A percentile compares a stretch with the other conserved stretches of the same genome.
Conservation (phyloP, 1,140 invertebrate genomes). For the Triops longicaudatus region DNA sequence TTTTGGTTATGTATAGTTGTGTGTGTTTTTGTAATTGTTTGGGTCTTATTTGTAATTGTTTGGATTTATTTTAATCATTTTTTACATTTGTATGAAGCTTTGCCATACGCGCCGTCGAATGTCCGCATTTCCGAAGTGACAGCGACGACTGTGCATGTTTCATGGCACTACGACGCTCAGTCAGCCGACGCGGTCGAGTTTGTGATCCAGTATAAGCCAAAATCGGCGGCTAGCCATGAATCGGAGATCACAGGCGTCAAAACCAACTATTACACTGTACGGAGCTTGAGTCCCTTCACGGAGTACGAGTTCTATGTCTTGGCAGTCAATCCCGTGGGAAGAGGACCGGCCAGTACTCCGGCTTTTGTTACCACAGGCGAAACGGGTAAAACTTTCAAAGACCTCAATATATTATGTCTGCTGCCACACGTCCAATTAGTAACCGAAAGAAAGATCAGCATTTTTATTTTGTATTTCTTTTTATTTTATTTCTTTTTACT, state of each 20-base stretch:
- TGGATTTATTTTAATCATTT: no score
- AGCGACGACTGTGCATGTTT: constrained; percentile 77
- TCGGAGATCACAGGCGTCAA: constrained; percentile 86
- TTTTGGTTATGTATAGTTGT: no score
- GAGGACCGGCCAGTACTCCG: constrained; percentile 73
- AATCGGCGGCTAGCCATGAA: constrained; percentile 56
- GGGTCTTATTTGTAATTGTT: no score
- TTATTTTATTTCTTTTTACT: not conserved
- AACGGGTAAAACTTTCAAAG: constrained; percentile 64
- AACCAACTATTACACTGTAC: constrained; percentile 82
- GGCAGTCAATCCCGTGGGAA: constrained; percentile 85
- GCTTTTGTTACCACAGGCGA: constrained; percentile 88
- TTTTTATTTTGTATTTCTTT: no score
- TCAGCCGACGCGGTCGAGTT: constrained; percentile 81
- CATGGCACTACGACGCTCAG: constrained; percentile 68
- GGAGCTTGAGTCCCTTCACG: constrained; percentile 81
- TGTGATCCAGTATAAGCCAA: constrained; percentile 91
- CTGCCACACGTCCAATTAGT: not conserved
- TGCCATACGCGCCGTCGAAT: constrained; percentile 78
- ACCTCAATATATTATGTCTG: not conserved
- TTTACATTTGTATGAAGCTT: constrained; percentile 48
- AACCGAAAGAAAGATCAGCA: not conserved
- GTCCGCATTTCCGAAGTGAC: constrained; percentile 85
- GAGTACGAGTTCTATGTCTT: constrained; percentile 95
- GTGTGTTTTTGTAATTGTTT: no score